phyloP scores from a whole-genome alignment of 2,113 vertebrate species.

The Limnothrissa miodon region DNA sequence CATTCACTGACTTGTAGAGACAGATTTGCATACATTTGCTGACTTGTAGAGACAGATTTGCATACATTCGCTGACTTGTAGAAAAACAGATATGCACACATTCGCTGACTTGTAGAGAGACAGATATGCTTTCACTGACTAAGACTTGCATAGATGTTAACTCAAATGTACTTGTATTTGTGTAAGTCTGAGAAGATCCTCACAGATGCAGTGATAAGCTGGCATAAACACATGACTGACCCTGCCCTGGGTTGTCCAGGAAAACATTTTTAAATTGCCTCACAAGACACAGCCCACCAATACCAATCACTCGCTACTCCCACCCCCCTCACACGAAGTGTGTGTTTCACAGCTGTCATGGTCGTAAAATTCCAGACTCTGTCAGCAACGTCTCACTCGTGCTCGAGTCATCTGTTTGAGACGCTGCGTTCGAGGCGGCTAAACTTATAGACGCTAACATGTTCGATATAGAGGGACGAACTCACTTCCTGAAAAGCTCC shows the following conservation, averaged over 20 bases:
- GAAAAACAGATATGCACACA: too few species aligned
- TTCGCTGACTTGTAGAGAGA: background rate
- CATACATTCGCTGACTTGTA: background rate
- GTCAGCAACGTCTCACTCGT: constrained; percentile 42
- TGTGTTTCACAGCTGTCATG: constrained; percentile 50
- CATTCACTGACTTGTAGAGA: background rate
- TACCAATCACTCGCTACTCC: background rate
- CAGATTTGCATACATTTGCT: background rate
- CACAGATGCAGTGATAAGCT: background rate
- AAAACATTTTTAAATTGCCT: constrained; percentile 38
- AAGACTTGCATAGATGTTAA: background rate
- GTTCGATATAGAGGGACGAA: background rate
- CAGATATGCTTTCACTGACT: background rate
- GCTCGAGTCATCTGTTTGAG: constrained; percentile 22
- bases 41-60: background rate
- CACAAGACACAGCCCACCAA: background rate
- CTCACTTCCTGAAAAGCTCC: constrained; percentile 80
- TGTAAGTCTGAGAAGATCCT: background rate
- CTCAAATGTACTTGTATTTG: background rate
- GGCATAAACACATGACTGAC: background rate
- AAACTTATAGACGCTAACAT: background rate
- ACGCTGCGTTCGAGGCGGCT: background rate
- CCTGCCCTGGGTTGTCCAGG: background rate
- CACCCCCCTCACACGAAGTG: background rate
- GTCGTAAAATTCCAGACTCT: constrained; percentile 45